Evolutionary conservation across 92 coral and sea anemone genomes (phyloP).

Genomic region (Ricordea florida): DNA sequence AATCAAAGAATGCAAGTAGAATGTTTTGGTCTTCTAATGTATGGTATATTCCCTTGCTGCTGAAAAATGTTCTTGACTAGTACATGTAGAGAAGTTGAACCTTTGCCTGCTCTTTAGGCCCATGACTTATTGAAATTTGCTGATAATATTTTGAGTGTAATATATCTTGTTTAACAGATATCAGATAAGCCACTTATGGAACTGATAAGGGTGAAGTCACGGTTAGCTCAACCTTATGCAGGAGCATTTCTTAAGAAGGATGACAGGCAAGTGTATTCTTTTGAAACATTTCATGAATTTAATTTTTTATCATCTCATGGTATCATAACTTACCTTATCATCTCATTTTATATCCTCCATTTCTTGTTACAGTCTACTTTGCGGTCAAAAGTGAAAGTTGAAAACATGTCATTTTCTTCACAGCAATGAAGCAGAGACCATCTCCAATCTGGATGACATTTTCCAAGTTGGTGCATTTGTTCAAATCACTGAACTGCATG

Average conservation of each 20-base stretch:
- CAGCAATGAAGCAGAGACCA: conserved; percentile 90
- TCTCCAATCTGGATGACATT: conserved; percentile 83
- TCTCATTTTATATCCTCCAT: too few species aligned
- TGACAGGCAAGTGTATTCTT: conserved; percentile 65
- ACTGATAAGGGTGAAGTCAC: conserved; percentile 81
- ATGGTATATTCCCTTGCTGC: too few species aligned
- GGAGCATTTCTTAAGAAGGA: conserved; percentile 96
- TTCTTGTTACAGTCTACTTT: too few species aligned
- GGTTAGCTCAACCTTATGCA: conserved; percentile 95
- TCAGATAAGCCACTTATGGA: conserved; percentile 92
- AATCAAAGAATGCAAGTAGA: too few species aligned
- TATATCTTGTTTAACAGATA: conserved; percentile 51
- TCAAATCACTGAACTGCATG: conserved; percentile 96
- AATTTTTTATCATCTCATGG: background rate
- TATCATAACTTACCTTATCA: background rate
- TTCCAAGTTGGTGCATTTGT: conserved; percentile 97
- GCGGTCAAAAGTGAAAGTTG: too few species aligned
- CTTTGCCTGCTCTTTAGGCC: too few species aligned
- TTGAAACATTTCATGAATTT: background rate
- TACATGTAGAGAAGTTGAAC: too few species aligned
- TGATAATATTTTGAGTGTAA: background rate
- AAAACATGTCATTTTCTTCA: background rate
- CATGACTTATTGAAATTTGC: too few species aligned
- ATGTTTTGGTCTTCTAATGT: too few species aligned
- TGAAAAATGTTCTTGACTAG: too few species aligned